phyloP scores from a whole-genome alignment of 2,113 vertebrate species.

The Cichladusa arquata region DNA sequence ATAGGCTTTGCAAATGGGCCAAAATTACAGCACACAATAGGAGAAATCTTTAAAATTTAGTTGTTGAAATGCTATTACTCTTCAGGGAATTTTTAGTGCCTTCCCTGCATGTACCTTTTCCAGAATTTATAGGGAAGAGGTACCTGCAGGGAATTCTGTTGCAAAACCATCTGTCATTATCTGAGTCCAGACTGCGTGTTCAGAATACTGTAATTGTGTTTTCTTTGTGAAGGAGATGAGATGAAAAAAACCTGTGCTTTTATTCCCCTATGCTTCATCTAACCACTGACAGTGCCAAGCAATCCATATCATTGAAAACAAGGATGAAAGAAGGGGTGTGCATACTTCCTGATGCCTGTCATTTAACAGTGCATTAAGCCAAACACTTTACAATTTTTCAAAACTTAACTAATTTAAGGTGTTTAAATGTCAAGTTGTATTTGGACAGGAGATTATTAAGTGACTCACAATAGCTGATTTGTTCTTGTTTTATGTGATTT shows the following conservation, averaged over 20 bases:
- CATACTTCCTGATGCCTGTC: slow-evolving; percentile 4
- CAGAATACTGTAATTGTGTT: not conserved
- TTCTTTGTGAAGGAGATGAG: not conserved
- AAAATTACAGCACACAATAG: not conserved
- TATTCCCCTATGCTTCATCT: not conserved
- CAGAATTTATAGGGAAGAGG: not conserved
- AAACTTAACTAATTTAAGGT: slow-evolving; percentile 17
- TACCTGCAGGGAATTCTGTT: not conserved
- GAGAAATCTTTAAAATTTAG: not conserved
- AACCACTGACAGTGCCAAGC: not conserved
- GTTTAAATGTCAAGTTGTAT: slow-evolving; percentile 23
- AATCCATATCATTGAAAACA: not conserved
- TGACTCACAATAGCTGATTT: not conserved
- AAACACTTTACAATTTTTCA: not conserved
- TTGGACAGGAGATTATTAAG: not conserved
- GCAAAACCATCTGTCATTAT: not conserved
- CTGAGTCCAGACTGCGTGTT: not conserved
- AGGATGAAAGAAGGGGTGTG: not conserved
- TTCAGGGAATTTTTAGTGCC: not conserved
- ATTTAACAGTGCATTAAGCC: not conserved
- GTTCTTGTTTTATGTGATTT: slow-evolving; percentile 26
- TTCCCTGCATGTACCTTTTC: not conserved
- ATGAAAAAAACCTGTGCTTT: not conserved
- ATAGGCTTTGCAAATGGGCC: not conserved
- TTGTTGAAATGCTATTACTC: not conserved